Percentiles rank a stretch among this genome's conserved stretches.
Conservation (phyloP, 2,113 vertebrate genomes). For the Lethenteron camtschaticum region DNA sequence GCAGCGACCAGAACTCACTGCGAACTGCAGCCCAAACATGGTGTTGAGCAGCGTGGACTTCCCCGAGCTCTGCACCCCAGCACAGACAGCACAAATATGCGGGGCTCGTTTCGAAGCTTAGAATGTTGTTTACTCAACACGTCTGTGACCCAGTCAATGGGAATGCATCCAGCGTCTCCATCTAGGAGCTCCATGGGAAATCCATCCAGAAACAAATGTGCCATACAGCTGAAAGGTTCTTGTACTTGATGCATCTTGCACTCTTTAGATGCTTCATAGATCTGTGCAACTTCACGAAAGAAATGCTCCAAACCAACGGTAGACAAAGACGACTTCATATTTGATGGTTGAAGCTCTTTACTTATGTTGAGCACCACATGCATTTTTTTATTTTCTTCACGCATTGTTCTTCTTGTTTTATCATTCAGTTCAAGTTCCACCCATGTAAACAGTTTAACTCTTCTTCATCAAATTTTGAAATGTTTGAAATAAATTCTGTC, state of each 20-base stretch:
- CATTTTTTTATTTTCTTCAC: too few relatives aligned
- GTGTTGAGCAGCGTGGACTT: constrained; percentile 38
- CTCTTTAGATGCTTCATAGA: constrained; percentile 25
- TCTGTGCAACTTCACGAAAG: constrained; percentile 37
- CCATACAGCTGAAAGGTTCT: constrained; percentile 16
- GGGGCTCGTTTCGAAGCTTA: constrained; percentile 5
- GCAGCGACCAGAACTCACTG: neutral
- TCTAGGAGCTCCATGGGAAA: constrained; percentile 42
- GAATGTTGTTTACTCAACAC: constrained; percentile 11
- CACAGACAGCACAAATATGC: constrained; percentile 28
- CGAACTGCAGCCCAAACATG: constrained; percentile 30
- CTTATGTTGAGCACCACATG: too few relatives aligned
- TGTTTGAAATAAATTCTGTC: too few relatives aligned
- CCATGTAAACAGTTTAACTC: too few relatives aligned
- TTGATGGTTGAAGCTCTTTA: too few relatives aligned
- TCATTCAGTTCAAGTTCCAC: too few relatives aligned
- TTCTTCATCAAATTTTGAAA: too few relatives aligned
- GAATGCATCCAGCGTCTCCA: constrained; percentile 31
- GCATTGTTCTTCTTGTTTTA: too few relatives aligned
- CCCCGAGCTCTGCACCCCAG: constrained; percentile 41
- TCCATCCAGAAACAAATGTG: constrained; percentile 26
- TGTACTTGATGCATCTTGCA: too few relatives aligned
- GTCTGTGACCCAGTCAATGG: constrained; percentile 32
- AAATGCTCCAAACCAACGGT: constrained; percentile 38
- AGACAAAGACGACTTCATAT: neutral